Percentiles rank a stretch among this genome's conserved stretches.
These are phyloP conservation scores for Cyanoderma ruficeps DNA, from an alignment of 2,113 vertebrate genomes.

Conservation along the genomic window DNA sequence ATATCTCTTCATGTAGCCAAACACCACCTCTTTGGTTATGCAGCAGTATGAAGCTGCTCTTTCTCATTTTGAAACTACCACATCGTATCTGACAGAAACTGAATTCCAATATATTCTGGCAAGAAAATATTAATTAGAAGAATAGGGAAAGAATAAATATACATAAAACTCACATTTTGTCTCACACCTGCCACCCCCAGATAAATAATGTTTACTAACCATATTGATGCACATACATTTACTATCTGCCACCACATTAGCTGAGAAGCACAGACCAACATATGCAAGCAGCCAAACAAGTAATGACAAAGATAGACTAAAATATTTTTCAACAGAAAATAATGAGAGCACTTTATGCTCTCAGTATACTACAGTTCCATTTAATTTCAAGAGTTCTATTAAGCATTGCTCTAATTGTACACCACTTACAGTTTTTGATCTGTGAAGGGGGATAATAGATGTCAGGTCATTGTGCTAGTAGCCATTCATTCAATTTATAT, in stretches of 20 bases:
- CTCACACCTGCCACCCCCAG: neutral
- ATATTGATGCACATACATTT: neutral
- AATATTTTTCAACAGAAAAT: neutral
- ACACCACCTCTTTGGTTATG: neutral
- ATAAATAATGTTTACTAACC: neutral
- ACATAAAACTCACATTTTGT: neutral
- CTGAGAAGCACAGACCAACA: neutral
- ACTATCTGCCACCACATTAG: neutral
- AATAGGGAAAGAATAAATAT: neutral
- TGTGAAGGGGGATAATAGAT: slow-evolving; percentile 7
- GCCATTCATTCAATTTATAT: neutral
- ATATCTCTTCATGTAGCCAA: neutral
- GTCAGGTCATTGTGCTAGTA: neutral
- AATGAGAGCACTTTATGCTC: neutral
- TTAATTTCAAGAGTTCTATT: neutral
- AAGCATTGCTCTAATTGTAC: slow-evolving; percentile 11
- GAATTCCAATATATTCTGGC: neutral
- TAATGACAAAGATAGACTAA: neutral
- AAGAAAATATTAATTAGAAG: neutral
- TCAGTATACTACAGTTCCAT: neutral
- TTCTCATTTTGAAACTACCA: neutral
- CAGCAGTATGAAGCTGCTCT: neutral
- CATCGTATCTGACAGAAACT: neutral
- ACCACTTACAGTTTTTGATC: neutral
- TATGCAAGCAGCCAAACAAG: neutral